A percentile compares a stretch with the other conserved stretches of the same genome.
phyloP scores from a whole-genome alignment of 2,113 vertebrate species.

The Hoplias malabaricus region DNA sequence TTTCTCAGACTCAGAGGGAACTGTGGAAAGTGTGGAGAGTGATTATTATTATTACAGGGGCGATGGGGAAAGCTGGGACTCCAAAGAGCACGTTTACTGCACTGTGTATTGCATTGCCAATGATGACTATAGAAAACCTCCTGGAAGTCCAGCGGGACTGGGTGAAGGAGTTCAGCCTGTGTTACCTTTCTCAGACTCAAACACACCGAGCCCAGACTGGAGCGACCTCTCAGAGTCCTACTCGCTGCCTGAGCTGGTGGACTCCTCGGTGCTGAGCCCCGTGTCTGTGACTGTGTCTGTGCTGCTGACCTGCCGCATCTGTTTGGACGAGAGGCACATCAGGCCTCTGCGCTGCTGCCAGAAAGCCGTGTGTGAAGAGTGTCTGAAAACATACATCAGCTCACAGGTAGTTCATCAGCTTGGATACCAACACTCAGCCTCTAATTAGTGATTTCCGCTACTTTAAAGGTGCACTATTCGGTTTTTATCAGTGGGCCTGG shows the following conservation, averaged over 20 bases:
- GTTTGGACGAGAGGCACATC: slow-evolving; percentile 86
- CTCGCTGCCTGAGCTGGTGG: slow-evolving; percentile 77
- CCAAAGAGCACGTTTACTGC: slow-evolving; percentile 82
- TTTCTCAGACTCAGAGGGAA: slow-evolving; percentile 10
- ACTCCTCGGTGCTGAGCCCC: slow-evolving; percentile 59
- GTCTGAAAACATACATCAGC: slow-evolving; percentile 89
- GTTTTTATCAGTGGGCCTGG: too few relatives aligned
- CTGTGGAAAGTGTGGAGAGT: slow-evolving; percentile 30
- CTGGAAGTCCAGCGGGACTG: slow-evolving; percentile 37
- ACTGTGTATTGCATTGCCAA: slow-evolving; percentile 80
- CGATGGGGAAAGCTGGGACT: slow-evolving; percentile 21
- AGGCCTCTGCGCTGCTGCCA: slow-evolving; percentile 89
- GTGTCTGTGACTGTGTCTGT: slow-evolving; percentile 67
- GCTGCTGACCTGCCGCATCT: slow-evolving; percentile 86
- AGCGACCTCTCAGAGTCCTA: slow-evolving; percentile 69
- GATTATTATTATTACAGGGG: slow-evolving; percentile 3
- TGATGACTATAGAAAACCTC: slow-evolving; percentile 60
- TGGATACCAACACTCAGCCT: too few relatives aligned
- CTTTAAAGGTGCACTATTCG: too few relatives aligned
- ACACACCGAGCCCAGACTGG: slow-evolving; percentile 54
- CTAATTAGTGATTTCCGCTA: too few relatives aligned
- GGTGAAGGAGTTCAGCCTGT: slow-evolving; percentile 30
- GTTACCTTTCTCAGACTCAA: slow-evolving; percentile 7
- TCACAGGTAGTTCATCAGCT: slow-evolving; percentile 78
- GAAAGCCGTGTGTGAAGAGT: slow-evolving; percentile 93